These are phyloP conservation scores for Catharus fuscescens DNA, from an alignment of 2,113 vertebrate species.

Conservation along the genomic window DNA sequence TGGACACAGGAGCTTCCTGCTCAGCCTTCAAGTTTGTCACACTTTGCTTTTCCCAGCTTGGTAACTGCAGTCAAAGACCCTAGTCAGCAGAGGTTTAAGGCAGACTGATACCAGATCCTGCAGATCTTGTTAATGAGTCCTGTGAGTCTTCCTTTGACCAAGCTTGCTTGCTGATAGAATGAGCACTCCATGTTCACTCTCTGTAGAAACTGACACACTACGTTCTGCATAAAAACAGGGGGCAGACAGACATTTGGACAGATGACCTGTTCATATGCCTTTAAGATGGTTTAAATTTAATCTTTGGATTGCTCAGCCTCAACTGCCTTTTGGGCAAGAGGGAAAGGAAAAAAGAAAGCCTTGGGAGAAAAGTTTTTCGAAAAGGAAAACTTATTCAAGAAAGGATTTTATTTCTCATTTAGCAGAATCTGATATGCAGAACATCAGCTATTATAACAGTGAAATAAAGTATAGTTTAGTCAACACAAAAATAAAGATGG, in stretches of 20 bases:
- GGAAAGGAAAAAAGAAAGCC: background rate
- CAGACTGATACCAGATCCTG: background rate
- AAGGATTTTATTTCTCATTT: background rate
- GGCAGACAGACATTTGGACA: background rate
- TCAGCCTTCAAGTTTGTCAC: background rate
- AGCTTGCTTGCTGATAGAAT: background rate
- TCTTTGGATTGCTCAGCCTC: background rate
- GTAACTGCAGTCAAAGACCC: background rate
- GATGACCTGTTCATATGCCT: background rate
- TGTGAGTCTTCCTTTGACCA: background rate
- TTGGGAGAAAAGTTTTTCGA: background rate
- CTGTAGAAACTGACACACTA: background rate
- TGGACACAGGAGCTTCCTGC: background rate
- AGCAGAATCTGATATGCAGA: background rate
- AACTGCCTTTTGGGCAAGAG: background rate
- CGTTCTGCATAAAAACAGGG: background rate
- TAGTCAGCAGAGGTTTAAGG: background rate
- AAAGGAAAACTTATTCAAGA: background rate
- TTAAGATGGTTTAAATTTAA: background rate
- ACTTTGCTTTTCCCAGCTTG: background rate
- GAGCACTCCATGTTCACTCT: background rate
- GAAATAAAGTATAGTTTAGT: background rate
- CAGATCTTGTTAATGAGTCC: background rate
- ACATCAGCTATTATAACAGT: background rate
- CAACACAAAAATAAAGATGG: background rate